Conservation (phyloP, 2,797 vertebrate genomes). For the Cyclura pinguis region DNA sequence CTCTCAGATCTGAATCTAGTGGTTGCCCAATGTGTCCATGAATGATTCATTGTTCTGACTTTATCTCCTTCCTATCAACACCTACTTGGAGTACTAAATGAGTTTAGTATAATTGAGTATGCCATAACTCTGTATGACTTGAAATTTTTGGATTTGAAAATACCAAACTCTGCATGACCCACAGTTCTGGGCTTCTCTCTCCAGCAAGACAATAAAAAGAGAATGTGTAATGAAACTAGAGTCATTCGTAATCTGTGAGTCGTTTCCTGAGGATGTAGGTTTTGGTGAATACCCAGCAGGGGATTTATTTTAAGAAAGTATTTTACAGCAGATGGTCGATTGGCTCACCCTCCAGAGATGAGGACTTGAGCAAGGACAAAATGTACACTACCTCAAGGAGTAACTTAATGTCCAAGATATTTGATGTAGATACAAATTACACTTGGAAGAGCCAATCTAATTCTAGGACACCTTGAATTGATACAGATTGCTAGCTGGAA, state of each 20-base stretch:
- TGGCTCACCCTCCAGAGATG: neutral
- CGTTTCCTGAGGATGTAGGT: neutral
- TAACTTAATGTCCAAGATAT: neutral
- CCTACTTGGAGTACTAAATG: neutral
- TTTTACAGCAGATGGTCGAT: neutral
- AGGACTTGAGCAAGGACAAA: neutral
- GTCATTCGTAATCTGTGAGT: neutral
- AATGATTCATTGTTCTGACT: neutral
- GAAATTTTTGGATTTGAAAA: too few species aligned
- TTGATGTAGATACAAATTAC: constrained; percentile 8
- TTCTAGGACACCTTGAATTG: neutral
- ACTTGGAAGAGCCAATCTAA: neutral
- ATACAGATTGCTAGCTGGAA: constrained; percentile 6
- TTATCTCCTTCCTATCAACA: neutral
- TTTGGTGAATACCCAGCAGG: neutral
- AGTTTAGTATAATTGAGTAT: neutral
- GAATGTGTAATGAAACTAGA: neutral
- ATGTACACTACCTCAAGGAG: neutral
- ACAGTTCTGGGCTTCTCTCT: neutral
- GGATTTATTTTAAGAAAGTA: neutral
- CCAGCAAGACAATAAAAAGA: neutral
- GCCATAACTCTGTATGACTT: neutral
- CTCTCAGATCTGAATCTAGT: neutral
- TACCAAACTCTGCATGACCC: neutral
- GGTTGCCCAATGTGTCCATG: too few species aligned